Conservation (phyloP, 1,140 invertebrate species). For the Drosophila ogumai region DNA sequence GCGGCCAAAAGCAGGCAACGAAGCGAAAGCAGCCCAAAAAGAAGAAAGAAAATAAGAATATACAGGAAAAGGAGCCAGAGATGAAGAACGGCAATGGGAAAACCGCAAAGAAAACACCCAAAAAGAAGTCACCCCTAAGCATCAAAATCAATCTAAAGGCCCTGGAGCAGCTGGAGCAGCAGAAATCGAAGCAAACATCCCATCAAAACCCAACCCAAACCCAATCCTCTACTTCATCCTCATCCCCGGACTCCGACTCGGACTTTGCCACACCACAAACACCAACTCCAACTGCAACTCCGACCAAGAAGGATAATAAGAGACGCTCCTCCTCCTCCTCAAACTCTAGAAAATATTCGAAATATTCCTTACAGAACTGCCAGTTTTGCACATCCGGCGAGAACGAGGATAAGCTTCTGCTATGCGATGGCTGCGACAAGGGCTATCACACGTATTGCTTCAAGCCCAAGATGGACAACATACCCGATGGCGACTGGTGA, state of each 20-base stretch:
- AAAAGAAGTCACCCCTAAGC: conserved; percentile 31
- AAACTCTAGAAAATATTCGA: conserved; percentile 83
- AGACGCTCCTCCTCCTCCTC: conserved; percentile 63
- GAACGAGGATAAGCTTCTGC: conserved; percentile 96
- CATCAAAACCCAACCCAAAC: conserved; percentile 7
- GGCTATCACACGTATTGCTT: conserved; percentile 99
- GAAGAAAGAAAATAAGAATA: conserved; percentile 7
- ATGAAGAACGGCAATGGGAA: conserved; percentile 27
- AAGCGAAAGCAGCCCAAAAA: conserved; percentile 39
- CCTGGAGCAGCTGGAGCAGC: conserved; percentile 34
- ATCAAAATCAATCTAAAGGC: conserved; percentile 74
- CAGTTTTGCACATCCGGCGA: conserved; percentile 98
- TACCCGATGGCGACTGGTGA: conserved; percentile 98
- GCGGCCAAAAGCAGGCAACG: conserved; percentile 62
- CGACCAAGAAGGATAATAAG: conserved; percentile 14
- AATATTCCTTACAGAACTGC: conserved; percentile 92
- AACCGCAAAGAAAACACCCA: conserved; percentile 3
- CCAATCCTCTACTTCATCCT: conserved; percentile 1
- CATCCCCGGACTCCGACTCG: conserved; percentile 42
- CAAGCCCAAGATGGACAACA: conserved; percentile 97
- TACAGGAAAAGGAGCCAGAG: conserved; percentile 26
- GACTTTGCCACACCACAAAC: conserved; percentile 34
- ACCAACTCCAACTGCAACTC: conserved; percentile 47
- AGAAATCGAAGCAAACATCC: conserved; percentile 10
- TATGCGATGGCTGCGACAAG: conserved; percentile 99